Base-by-base conservation (phyloP, 2,797 vertebrate species). In the Vespertilio murinus region DNA sequence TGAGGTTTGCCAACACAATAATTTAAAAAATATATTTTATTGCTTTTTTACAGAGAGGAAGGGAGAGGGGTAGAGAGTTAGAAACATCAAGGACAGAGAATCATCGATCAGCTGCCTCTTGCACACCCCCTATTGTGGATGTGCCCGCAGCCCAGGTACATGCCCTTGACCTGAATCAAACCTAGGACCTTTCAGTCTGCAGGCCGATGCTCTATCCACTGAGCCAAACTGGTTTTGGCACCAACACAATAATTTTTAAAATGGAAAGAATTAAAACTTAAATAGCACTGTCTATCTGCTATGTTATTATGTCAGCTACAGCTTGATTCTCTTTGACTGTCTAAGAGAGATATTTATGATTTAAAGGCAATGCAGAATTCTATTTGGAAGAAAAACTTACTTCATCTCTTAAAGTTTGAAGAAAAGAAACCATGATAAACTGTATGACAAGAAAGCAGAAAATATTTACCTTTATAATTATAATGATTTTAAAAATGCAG, bases 21-120 rank as follows among this genome's bases (percentile, higher is more conserved):
- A 69, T 74, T 88, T 56, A 14, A n/a, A 75, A 91, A 89, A 79
- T 80, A n/a, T n/a, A n/a, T n/a, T n/a, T n/a, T n/a, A n/a, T n/a
- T n/a, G n/a, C n/a, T n/a, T n/a, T n/a, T n/a, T n/a, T n/a, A n/a
- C n/a, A n/a, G n/a, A n/a, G n/a, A n/a, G n/a, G n/a, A n/a, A n/a
- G n/a, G n/a, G n/a, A n/a, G n/a, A n/a, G n/a, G n/a, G n/a, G n/a
- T n/a, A n/a, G n/a, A n/a, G n/a, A n/a, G n/a, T n/a, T n/a, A n/a
- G n/a, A n/a, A n/a, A n/a, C n/a, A n/a, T n/a, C n/a, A n/a, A n/a
- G n/a, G n/a, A n/a, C n/a, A n/a, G n/a, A n/a, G n/a, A n/a, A n/a
- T n/a, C n/a, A n/a, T n/a, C n/a, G n/a, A n/a, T n/a, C n/a, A n/a
- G n/a, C n/a, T n/a, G n/a, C n/a, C n/a, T n/a, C n/a, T n/a, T n/a